phyloP scores from a whole-genome alignment of 2,113 vertebrate species.

The Mionectes macconnelli region DNA sequence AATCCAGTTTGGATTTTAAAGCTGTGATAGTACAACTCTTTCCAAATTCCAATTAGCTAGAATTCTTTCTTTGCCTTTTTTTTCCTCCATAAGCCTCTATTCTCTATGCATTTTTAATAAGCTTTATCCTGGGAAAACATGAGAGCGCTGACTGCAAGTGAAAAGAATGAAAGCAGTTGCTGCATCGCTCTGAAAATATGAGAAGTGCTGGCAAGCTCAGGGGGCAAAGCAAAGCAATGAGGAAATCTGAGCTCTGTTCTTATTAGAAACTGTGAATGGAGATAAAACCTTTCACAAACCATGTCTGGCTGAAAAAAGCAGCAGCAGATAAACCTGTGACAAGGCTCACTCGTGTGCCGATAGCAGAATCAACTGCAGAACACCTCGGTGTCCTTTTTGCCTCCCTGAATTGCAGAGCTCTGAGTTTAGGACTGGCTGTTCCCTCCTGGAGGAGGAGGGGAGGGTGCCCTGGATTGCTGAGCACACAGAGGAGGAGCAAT shows the following conservation, averaged over 20 bases:
- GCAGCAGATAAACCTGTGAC: neutral
- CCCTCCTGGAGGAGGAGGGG: neutral
- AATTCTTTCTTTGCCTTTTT: neutral
- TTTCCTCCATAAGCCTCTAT: constrained; percentile 24
- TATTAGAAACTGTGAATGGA: constrained; percentile 10
- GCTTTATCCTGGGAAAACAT: constrained; percentile 61
- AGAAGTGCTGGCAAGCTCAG: neutral
- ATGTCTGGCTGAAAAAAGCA: neutral
- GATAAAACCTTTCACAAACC: constrained; percentile 4
- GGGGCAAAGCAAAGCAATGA: neutral
- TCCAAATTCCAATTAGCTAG: constrained; percentile 46
- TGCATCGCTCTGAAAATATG: constrained; percentile 21
- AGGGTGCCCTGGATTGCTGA: neutral
- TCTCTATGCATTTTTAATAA: constrained; percentile 61
- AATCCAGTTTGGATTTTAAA: constrained; percentile 27
- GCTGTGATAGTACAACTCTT: neutral
- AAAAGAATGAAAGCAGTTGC: constrained; percentile 30
- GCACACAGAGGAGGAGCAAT: neutral
- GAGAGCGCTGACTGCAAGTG: neutral
- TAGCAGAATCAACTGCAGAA: accelerated
- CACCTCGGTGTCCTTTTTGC: accelerated
- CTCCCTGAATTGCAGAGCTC: neutral
- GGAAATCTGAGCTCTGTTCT: neutral
- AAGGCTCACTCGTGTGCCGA: accelerated
- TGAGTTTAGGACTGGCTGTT: neutral